Evolutionary conservation across 2,888 invertebrate species (phyloP), one percentile per base, ranked within the genome.

Genomic region (Phyllotreta striolata): DNA sequence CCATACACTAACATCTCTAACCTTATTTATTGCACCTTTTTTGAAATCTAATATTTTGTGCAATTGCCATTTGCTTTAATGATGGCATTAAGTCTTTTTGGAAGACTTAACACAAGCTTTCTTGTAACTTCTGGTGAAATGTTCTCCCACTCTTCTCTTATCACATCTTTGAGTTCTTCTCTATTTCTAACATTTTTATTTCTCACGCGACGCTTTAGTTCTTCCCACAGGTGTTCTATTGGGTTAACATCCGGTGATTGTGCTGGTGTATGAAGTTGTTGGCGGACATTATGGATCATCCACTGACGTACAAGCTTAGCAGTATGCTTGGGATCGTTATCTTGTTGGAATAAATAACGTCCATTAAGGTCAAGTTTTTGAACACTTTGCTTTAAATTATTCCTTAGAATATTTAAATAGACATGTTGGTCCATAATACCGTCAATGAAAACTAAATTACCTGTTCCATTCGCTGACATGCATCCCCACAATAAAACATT

Each of bases 181-280:
- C 8, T 39, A 39, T 39, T 39, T 39, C 39, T 6, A 39, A 39
- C 39, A 39, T 39, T 6, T 8, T 39, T 39, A 39, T 39, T 39
- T 39, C 8, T 39, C 7, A 7, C 39, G 8, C 39, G 39, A 39
- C 39, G 39, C 8, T 39, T 39, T 7, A 39, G 8, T 39, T 39
- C 6, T 39, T 39, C 8, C 39, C 6, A 39, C 39, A 39, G 8
- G 39, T 39, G 8, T 39, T 39, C 39, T 39, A 39, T 39, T 39
- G 39, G 39, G 8, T 39, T 39, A 39, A 39, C 39, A 39, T 39
- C 8, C 39, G 39, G 8, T 39, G 39, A 39, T 39, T 39, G 8
- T 8, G 39, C 39, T 39, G 39, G 39, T 39, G 39, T 39, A 39
- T 39, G 39, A 39, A 39, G 39, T 39, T 39, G 39, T 39, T 39